phyloP scores from a whole-genome alignment of 2,888 invertebrate genomes.

The Hydrotaea diabolus region DNA sequence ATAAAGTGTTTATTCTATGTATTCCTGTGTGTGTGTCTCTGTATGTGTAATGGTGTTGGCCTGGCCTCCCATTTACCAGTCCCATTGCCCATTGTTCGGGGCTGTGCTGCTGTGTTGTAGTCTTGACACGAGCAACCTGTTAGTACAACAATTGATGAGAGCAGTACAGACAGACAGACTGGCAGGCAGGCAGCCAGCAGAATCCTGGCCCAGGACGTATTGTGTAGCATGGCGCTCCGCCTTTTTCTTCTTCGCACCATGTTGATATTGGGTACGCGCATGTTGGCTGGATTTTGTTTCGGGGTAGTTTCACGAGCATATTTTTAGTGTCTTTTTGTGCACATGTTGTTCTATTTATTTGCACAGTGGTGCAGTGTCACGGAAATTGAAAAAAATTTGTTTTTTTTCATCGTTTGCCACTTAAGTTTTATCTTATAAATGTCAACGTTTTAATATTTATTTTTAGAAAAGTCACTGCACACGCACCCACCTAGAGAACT shows the following conservation, averaged over 20 bases:
- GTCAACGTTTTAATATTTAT: no score
- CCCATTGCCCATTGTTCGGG: conserved; percentile 6
- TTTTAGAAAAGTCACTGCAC: no score
- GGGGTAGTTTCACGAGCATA: conserved; percentile 67
- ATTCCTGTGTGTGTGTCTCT: conserved; percentile 26
- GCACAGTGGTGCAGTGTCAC: conserved; percentile 47
- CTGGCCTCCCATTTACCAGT: not conserved
- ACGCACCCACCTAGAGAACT: no score
- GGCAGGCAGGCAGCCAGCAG: no score
- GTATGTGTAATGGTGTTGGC: conserved; percentile 22
- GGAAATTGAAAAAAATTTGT: no score
- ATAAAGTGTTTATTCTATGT: conserved; percentile 40
- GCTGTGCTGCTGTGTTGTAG: conserved; percentile 51
- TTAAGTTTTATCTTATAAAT: no score
- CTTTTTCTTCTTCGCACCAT: conserved; percentile 61
- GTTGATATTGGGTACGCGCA: conserved; percentile 55
- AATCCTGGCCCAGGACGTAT: conserved; percentile 35
- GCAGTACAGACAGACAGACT: conserved; percentile 21
- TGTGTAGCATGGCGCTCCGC: conserved; percentile 66
- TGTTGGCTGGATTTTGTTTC: conserved; percentile 61
- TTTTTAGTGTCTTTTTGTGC: conserved; percentile 67
- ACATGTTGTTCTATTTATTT: conserved; percentile 64
- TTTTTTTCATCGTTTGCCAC: no score
- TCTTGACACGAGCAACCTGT: conserved; percentile 68
- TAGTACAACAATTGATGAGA: conserved; percentile 66